A percentile compares a stretch with the other conserved stretches of the same genome.
These are phyloP conservation scores for Siniperca scherzeri DNA, from an alignment of 2,797 vertebrate genomes.

Conservation along the genomic window DNA sequence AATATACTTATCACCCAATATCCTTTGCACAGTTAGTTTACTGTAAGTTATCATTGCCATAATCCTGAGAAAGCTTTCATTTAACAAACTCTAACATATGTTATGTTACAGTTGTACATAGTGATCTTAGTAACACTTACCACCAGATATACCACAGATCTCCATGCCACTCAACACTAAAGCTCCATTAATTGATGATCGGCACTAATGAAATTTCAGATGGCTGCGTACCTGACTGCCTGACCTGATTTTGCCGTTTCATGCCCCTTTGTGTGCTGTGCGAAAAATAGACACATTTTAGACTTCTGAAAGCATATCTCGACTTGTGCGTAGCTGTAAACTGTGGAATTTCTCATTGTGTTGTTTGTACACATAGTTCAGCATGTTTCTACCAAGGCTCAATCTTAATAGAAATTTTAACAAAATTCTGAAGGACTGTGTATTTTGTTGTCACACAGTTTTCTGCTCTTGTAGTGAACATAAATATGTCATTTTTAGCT, in stretches of 20 bases:
- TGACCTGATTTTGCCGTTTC: constrained; percentile 62
- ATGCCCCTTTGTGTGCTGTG: constrained; percentile 45
- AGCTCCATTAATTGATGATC: constrained; percentile 50
- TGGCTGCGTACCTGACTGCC: constrained; percentile 41
- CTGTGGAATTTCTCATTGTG: not conserved
- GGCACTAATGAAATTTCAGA: constrained; percentile 63
- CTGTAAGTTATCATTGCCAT: not conserved
- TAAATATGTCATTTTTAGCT: constrained; percentile 31
- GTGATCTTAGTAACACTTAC: constrained; percentile 28
- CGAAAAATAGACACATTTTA: constrained; percentile 37
- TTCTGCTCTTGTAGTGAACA: constrained; percentile 3
- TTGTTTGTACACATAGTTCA: not conserved
- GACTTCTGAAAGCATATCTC: constrained; percentile 2
- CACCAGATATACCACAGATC: constrained; percentile 31
- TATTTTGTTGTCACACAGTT: constrained; percentile 1
- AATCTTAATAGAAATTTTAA: not conserved
- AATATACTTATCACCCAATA: not conserved
- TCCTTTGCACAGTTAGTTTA: not conserved
- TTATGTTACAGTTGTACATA: constrained; percentile 23
- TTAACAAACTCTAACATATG: not conserved
- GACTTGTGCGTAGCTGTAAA: not conserved
- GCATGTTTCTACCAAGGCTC: not conserved
- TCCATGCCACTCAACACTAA: constrained; percentile 44
- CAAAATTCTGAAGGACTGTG: not conserved
- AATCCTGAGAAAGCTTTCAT: constrained; percentile 22